Evolutionary conservation across 1,140 invertebrate genomes (phyloP).

Genomic region (Galendromus occidentalis): DNA sequence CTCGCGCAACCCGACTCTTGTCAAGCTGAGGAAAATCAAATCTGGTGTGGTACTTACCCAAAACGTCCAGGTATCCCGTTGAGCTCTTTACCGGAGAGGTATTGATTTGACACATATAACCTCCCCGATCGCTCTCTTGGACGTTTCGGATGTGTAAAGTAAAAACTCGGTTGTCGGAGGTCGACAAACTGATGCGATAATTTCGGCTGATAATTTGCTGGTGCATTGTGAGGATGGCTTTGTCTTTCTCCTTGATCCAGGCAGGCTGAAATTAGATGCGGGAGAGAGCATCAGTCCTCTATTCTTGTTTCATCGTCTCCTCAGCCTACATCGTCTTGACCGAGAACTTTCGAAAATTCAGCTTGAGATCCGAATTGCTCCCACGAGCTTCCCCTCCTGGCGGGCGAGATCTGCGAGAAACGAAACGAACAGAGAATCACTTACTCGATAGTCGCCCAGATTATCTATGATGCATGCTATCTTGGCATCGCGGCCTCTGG

Average conservation of each 20-base stretch:
- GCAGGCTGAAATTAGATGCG: conserved; percentile 16
- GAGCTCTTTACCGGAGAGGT: conserved; percentile 70
- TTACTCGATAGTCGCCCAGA: conserved; percentile 65
- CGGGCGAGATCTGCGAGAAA: no score
- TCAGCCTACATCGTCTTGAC: no score
- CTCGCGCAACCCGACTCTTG: no score
- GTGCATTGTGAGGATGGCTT: conserved; percentile 55
- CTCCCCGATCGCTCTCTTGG: conserved; percentile 66
- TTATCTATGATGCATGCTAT: conserved; percentile 70
- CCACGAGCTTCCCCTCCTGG: no score
- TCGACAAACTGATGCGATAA: conserved; percentile 55
- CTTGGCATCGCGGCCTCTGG: conserved; percentile 61
- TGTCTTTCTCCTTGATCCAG: conserved; percentile 19
- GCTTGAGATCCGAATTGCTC: no score
- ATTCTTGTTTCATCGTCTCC: no score
- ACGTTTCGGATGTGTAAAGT: conserved; percentile 63
- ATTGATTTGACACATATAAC: conserved; percentile 70
- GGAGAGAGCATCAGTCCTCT: no score
- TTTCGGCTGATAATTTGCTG: conserved; percentile 67
- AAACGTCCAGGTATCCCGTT: conserved; percentile 30
- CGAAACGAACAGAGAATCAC: no score
- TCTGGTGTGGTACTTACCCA: not conserved
- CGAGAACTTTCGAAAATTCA: no score
- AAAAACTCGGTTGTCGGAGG: conserved; percentile 77
- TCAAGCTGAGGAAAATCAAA: no score